phyloP scores from a whole-genome alignment of 2,113 vertebrate species.

The Oenanthe oenanthe region DNA sequence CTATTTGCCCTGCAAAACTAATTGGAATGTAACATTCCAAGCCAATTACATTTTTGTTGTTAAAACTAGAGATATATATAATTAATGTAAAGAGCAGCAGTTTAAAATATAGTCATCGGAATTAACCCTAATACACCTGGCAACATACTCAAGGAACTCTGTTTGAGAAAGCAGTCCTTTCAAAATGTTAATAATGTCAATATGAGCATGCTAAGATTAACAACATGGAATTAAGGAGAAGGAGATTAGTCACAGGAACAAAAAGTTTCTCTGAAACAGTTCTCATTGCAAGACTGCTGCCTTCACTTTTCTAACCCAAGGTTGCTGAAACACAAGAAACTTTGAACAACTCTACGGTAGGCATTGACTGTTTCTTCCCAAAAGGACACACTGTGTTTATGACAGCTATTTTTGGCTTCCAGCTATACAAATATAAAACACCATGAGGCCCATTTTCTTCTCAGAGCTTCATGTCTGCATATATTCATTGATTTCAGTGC shows the following conservation, averaged over 20 bases:
- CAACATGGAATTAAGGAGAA: background rate
- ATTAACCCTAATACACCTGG: slow-evolving; percentile 9
- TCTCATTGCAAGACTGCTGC: background rate
- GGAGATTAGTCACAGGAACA: slow-evolving; percentile 49
- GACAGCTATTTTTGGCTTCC: slow-evolving; percentile 12
- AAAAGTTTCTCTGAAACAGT: slow-evolving; percentile 20
- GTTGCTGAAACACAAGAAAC: slow-evolving; percentile 15
- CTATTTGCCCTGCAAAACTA: slow-evolving; percentile 1
- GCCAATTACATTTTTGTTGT: background rate
- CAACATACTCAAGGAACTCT: background rate
- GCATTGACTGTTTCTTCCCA: background rate
- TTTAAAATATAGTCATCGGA: background rate
- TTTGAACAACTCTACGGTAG: background rate
- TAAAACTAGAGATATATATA: background rate
- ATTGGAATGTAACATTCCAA: slow-evolving; percentile 30
- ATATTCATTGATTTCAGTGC: slow-evolving; percentile 18
- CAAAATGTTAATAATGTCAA: background rate
- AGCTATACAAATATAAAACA: slow-evolving; percentile 15
- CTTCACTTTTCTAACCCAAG: background rate
- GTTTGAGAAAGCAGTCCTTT: background rate
- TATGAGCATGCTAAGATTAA: background rate
- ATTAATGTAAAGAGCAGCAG: background rate
- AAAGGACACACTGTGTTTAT: background rate
- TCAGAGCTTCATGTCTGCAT: background rate
- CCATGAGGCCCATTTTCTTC: background rate